A percentile compares a stretch with the other conserved stretches of the same genome.
These are phyloP conservation scores for Dryobotodes eremita DNA, from an alignment of 2,888 invertebrate species.

Conservation along the genomic window DNA sequence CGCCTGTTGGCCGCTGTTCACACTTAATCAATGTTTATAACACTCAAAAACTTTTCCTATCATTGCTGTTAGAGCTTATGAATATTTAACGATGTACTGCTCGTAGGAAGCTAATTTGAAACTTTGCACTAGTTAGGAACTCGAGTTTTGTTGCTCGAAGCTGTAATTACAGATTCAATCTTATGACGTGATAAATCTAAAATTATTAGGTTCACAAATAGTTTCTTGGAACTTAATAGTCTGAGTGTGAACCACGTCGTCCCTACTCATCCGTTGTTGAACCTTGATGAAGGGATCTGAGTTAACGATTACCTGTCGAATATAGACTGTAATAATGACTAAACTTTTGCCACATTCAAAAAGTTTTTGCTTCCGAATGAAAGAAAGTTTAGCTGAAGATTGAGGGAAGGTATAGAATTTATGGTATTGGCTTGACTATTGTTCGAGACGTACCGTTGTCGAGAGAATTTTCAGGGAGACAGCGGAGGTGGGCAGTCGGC, in stretches of 20 bases:
- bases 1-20: conserved; percentile 36
- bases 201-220: conserved; percentile 16
- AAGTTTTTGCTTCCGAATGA: conserved; percentile 37
- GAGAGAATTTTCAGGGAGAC: conserved; percentile 30
- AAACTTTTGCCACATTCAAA: conserved; percentile 48
- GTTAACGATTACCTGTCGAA: conserved; percentile 56
- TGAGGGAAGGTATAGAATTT: conserved; percentile 17
- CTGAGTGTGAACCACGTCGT: conserved; percentile 11
- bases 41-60: conserved; percentile 61
- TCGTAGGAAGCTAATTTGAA: conserved; percentile 56
- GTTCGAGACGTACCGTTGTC: conserved; percentile 22
- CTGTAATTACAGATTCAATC: conserved; percentile 39
- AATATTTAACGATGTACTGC: conserved; percentile 57
- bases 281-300: conserved; percentile 30
- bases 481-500: conserved; percentile 21
- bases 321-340: conserved; percentile 52
- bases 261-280: conserved; percentile 14
- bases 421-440: conserved; percentile 39
- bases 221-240: conserved; percentile 21
- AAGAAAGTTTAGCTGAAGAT: conserved; percentile 46
- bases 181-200: conserved; percentile 6
- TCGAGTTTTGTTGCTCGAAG: conserved; percentile 25
- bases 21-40: conserved; percentile 61
- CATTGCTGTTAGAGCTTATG: conserved; percentile 56
- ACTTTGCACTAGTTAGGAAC: conserved; percentile 45